Evolutionary conservation across 2,797 vertebrate species (phyloP).

Genomic region (Mormyrus hasselquistii): DNA sequence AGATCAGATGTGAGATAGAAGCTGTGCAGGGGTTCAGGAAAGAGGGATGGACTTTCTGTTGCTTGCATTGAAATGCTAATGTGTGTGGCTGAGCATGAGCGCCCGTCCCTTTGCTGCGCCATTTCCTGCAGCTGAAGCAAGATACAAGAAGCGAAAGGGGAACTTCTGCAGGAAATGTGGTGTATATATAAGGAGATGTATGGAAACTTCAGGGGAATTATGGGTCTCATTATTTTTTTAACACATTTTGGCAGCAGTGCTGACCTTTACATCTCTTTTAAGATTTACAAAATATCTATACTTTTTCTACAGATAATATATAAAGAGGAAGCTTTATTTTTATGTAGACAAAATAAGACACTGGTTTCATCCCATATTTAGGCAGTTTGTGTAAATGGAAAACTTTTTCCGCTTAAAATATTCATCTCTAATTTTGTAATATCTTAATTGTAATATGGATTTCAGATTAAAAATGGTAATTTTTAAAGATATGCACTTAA

Average conservation of each 20-base stretch:
- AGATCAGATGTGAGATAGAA: neutral
- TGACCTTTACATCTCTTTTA: constrained; percentile 15
- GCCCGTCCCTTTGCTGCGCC: neutral
- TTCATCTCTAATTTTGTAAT: constrained; percentile 26
- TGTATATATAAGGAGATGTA: neutral
- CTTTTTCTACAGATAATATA: constrained; percentile 29
- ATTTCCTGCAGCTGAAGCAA: neutral
- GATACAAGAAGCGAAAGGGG: neutral
- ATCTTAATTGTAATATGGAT: constrained; percentile 21
- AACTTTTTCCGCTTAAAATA: constrained; percentile 26
- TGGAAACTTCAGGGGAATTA: neutral
- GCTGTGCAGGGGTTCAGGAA: neutral
- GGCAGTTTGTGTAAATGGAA: constrained; percentile 28
- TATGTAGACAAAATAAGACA: constrained; percentile 19
- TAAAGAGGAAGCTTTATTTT: constrained; percentile 12
- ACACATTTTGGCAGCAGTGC: constrained; percentile 16
- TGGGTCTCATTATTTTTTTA: neutral
- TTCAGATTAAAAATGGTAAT: constrained; percentile 12
- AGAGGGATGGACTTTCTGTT: neutral
- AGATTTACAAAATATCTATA: neutral
- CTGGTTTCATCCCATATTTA: constrained; percentile 21
- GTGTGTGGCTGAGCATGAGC: neutral
- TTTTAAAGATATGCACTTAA: neutral
- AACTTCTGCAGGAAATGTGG: constrained; percentile 19
- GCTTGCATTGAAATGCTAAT: neutral